Evolutionary conservation across 53 echinoderm and acorn worm species (phyloP).

Genomic region (Zoroaster sp.): DNA sequence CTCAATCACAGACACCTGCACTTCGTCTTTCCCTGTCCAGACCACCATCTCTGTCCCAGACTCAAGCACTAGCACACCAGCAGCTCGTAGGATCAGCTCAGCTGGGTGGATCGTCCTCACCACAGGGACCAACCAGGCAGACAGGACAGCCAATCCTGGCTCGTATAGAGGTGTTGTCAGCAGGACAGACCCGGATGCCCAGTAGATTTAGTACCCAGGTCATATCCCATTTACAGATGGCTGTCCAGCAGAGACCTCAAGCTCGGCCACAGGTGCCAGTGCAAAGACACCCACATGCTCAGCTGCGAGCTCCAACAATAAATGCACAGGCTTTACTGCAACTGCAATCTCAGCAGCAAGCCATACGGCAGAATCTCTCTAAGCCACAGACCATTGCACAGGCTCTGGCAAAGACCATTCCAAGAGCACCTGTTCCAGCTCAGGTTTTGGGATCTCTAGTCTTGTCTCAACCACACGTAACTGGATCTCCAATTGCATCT

Average conservation of each 20-base stretch:
- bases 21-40: constrained; percentile 35
- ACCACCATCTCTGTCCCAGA: neutral
- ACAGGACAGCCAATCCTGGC: constrained; percentile 38
- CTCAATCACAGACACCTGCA: neutral
- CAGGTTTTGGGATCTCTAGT: neutral
- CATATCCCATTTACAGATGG: neutral
- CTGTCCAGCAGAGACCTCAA: neutral
- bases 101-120: neutral
- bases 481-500: neutral
- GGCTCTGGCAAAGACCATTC: neutral
- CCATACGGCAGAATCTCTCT: neutral
- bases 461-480: neutral
- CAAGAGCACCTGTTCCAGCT: neutral
- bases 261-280: neutral
- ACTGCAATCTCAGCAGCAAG: neutral
- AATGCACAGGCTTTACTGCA: neutral
- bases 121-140: constrained; percentile 7
- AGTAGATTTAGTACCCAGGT: neutral
- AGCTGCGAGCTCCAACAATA: neutral
- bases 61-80: neutral
- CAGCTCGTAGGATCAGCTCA: constrained; percentile 5
- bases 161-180: constrained; percentile 18
- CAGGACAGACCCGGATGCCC: neutral
- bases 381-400: constrained; percentile 32
- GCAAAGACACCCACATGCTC: constrained; percentile 3